Evolutionary conservation across 2,113 vertebrate species (phyloP).

Genomic region (Mus spicilegus): DNA sequence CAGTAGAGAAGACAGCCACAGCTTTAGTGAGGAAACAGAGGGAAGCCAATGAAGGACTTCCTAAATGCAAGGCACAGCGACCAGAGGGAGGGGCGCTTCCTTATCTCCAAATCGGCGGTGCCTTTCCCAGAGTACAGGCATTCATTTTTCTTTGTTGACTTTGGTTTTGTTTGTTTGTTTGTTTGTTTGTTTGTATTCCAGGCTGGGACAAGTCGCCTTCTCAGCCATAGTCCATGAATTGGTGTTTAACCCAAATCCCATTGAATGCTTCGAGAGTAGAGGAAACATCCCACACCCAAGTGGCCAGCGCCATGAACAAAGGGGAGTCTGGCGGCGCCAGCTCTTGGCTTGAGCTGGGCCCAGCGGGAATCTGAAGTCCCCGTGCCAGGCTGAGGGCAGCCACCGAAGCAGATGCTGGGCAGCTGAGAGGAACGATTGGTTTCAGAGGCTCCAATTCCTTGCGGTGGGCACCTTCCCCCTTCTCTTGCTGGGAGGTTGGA

Average conservation of each 20-base stretch:
- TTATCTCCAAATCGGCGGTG: background rate
- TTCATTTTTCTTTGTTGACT: conserved; percentile 62
- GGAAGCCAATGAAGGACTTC: background rate
- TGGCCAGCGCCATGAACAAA: conserved; percentile 78
- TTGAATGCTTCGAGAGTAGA: conserved; percentile 69
- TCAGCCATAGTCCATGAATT: conserved; percentile 66
- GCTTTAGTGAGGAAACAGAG: background rate
- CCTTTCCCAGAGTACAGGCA: background rate
- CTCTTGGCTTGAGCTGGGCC: conserved; percentile 78
- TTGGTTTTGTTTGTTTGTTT: background rate
- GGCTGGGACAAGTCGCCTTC: conserved; percentile 73
- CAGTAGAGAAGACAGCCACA: background rate
- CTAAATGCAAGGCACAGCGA: background rate
- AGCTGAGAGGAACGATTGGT: conserved; percentile 75
- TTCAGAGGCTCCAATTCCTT: conserved; percentile 78
- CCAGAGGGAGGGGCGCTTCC: background rate
- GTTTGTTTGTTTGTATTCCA: conserved; percentile 50
- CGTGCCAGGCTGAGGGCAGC: conserved; percentile 72
- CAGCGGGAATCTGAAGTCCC: conserved; percentile 68
- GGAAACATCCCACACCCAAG: conserved; percentile 83
- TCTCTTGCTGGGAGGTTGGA: background rate
- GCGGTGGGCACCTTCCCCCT: conserved; percentile 55
- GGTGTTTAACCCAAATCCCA: conserved; percentile 78
- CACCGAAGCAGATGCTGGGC: conserved; percentile 68
- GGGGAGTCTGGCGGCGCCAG: conserved; percentile 78